phyloP scores from a whole-genome alignment of 1,140 invertebrate genomes.

The Drosophila bocki region DNA sequence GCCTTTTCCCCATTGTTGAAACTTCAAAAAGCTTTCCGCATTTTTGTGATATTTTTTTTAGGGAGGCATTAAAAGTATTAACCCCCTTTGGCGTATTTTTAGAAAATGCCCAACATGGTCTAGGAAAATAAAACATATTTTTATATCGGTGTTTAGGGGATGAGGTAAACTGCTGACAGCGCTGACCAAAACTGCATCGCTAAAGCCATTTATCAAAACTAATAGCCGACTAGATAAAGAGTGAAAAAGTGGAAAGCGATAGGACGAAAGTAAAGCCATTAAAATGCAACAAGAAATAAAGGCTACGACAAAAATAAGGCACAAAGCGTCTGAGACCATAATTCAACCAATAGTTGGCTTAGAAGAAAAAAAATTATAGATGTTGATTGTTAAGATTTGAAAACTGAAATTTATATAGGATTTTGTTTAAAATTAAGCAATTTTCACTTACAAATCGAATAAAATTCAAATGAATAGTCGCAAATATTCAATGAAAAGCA shows the following conservation, averaged over 20 bases:
- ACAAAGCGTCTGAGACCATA: conserved; percentile 2
- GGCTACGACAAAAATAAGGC: neutral
- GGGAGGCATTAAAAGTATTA: conserved; percentile 3
- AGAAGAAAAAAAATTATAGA: neutral
- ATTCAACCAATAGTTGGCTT: conserved; percentile 9
- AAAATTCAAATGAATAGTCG: neutral
- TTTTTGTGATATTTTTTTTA: neutral
- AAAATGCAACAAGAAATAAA: conserved; percentile 40
- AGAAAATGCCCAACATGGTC: conserved; percentile 7
- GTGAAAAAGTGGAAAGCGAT: conserved; percentile 44
- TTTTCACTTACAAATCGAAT: neutral
- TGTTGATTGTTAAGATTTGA: no score
- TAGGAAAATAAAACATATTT: conserved; percentile 30
- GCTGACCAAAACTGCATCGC: conserved; percentile 46
- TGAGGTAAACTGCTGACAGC: conserved; percentile 52
- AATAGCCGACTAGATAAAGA: conserved; percentile 63
- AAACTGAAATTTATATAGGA: neutral
- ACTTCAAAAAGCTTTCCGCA: neutral
- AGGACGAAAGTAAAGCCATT: conserved; percentile 51
- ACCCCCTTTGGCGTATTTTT: conserved; percentile 5
- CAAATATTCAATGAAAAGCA: neutral
- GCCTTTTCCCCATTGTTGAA: conserved; percentile 1
- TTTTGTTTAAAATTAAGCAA: neutral
- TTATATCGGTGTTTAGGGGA: conserved; percentile 27
- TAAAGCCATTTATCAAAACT: conserved; percentile 68